Evolutionary conservation across 2,888 invertebrate genomes (phyloP), one percentile per base, ranked within the genome.

Genomic region (Eumacrocentrus americanus): DNA sequence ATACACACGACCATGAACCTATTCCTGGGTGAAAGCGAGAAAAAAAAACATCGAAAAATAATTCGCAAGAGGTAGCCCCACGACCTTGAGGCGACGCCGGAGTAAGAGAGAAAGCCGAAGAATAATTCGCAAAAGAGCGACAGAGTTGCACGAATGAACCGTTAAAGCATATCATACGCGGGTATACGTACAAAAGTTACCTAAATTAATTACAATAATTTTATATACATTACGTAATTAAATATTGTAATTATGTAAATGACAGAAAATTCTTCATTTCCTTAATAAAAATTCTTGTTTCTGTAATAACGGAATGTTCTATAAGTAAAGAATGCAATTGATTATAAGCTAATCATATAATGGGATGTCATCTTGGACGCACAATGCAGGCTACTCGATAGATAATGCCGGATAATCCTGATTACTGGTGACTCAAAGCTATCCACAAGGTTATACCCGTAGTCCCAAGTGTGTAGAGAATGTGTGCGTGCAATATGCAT

Each of bases 301-400:
- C 22, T 42, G 6, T 47, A n/a, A 18, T 37, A 9, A 11, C 22
- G 2, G 7, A 2, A 16, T 53, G 22, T 53, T 12, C 14, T 35
- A 37, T 7, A 20, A 9, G 14, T 11, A n/a, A n/a, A n/a, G 40
- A 14, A 53, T n/a, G n/a, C n/a, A 53, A 53, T 40, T 53, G 14
- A 44, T 34, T 54, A 9, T 9, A 34, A 20, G 5, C 7, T 44
- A 54, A 44, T 54, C 54, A 44, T 6, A 9, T 54, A 54, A 44
- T 54, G 12, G 22, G 14, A 54, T 54, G 29, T 54, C 25, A 29
- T 44, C 20, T 29, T n/a, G 6, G 72, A 73, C 68, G 68, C 72
- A 75, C 75, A 78, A 77, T 78, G 72, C 73, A 69, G 71, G 64
- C 71, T 68, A 68, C 68, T 72, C 72, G 71, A 74, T 75, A 72